Evolutionary conservation across 2,113 vertebrate genomes (phyloP).

Genomic region (Helogale parvula): DNA sequence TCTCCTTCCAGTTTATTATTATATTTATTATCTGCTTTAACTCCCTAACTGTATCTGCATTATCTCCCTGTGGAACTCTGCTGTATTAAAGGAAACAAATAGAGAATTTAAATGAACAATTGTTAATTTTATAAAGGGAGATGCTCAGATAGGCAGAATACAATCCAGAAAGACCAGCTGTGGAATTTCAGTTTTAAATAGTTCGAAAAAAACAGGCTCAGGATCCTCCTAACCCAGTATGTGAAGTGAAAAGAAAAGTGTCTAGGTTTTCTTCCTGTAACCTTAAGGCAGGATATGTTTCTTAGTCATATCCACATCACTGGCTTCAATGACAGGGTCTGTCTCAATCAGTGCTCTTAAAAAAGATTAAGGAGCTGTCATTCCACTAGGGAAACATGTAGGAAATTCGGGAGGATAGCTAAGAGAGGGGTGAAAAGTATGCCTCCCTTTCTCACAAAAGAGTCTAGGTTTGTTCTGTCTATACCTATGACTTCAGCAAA

Average conservation of each 20-base stretch:
- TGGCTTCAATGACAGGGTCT: constrained; percentile 49
- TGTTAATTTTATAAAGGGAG: background rate
- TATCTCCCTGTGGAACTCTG: background rate
- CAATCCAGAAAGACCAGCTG: background rate
- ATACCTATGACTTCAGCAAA: constrained; percentile 17
- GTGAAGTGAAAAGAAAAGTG: background rate
- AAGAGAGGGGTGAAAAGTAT: background rate
- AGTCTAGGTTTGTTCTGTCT: background rate
- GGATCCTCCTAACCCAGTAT: background rate
- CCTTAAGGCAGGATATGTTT: constrained; percentile 6
- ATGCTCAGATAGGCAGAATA: constrained; percentile 21
- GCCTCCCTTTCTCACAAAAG: constrained; percentile 27
- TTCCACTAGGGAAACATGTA: constrained; percentile 26
- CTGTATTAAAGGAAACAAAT: constrained; percentile 15
- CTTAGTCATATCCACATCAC: constrained; percentile 17
- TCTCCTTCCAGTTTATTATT: background rate
- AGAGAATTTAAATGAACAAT: constrained; percentile 24
- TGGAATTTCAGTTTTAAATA: constrained; percentile 43
- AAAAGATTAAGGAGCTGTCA: constrained; percentile 62
- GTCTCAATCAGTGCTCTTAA: constrained; percentile 59
- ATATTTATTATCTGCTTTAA: background rate
- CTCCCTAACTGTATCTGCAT: background rate
- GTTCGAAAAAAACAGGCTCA: background rate
- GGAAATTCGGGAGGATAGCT: constrained; percentile 30
- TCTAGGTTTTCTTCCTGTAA: background rate